Percentiles rank a stretch among this genome's conserved stretches.
phyloP scores from a whole-genome alignment of 2,797 vertebrate genomes.

The Poliocrania exsul region DNA sequence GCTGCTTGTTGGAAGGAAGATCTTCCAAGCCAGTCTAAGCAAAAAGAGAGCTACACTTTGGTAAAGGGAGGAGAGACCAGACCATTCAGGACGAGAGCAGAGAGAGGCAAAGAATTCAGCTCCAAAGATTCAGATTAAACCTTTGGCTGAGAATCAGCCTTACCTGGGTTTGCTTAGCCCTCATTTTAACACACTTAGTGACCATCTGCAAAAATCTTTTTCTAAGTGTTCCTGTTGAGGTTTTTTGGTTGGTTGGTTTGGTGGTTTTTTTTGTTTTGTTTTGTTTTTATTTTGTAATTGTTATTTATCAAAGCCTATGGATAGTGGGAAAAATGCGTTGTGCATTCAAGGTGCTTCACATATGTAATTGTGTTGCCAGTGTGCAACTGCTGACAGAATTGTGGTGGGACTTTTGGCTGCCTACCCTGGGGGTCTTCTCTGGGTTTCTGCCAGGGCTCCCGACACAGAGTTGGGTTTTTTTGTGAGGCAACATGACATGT shows the following conservation, averaged over 20 bases:
- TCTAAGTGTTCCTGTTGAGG: not conserved
- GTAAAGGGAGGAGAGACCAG: not conserved
- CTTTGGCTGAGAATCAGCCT: not conserved
- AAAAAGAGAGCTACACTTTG: not conserved
- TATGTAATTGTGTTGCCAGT: not conserved
- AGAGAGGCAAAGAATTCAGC: not conserved
- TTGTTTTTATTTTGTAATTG: not conserved
- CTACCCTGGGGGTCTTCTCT: not conserved
- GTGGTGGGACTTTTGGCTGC: not conserved
- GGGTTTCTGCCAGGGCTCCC: not conserved
- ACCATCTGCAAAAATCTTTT: not conserved
- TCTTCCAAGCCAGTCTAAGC: not conserved
- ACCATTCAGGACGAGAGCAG: not conserved
- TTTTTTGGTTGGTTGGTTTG: not conserved
- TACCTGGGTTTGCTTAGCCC: not conserved
- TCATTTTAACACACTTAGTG: not conserved
- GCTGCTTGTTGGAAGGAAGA: not conserved
- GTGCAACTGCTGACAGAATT: not conserved
- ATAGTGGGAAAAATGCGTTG: not conserved
- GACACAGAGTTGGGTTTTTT: not conserved
- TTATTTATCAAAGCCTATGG: not conserved
- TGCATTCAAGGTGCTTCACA: not conserved
- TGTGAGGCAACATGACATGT: fast-evolving
- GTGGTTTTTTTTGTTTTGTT: not conserved
- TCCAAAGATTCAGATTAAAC: not conserved